Base-by-base conservation (phyloP, 64 coral and sea anemone genomes). In the Montipora capricornis region DNA sequence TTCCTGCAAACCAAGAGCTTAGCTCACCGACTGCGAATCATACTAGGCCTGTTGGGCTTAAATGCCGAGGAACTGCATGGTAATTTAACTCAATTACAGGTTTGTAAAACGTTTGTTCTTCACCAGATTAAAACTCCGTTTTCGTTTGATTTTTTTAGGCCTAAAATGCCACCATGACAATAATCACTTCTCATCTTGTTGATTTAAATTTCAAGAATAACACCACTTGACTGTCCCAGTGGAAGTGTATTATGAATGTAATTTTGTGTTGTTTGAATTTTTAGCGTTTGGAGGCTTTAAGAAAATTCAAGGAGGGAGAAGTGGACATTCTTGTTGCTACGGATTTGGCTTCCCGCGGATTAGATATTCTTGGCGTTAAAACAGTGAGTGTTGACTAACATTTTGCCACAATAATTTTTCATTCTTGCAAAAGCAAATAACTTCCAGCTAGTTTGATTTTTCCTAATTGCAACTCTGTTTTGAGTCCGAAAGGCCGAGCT, bases 301-400 rank as follows among this genome's bases (percentile, higher is more conserved):
- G 83, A 20, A 98, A 98, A 80, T 98, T 98, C 77, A 98, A 98
- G 60, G 92, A 95, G 4, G 82, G 91, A 11, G 89, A 98, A 74
- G 94, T 99, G 16, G 94, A 96, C 84, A 93, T 99, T 49, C 81
- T 96, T 57, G 83, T 99, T 8, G 91, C 94, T 2, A 99, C 97
- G 44, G 97, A 99, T 20, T 59, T 99, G 51, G 97, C 97, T 0
- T 92, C 97, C 3, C 78, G 97, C 74, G 97, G 97, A 59, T 74
- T 99, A 45, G 97, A 99, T 76, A 95, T 99, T 84, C 76, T 88
- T 57, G 97, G 97, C 8, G 97, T 99, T 10, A 99, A 99, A 91
- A 96, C 97, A 49, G 97, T 99, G 82, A 93, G 90, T 91, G 14
- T 49, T 4, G 14, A 20, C 26, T 83, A 7, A 83, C 14, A 83